A percentile compares a stretch with the other conserved stretches of the same genome.
phyloP scores from a whole-genome alignment of 2,797 vertebrate species.

The Atherinosoma microstoma region DNA sequence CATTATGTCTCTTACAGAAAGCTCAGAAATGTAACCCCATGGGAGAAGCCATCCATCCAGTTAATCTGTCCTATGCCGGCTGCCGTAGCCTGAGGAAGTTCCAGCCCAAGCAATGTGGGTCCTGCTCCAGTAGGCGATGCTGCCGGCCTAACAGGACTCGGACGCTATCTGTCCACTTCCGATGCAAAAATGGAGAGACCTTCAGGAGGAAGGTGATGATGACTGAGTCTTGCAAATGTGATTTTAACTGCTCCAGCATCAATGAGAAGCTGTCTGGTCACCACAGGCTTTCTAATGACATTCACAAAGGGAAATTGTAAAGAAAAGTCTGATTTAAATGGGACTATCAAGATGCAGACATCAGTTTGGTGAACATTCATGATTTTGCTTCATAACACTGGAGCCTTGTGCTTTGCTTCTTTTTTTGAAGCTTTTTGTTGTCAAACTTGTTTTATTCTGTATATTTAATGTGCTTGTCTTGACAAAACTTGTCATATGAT shows the following conservation, averaged over 20 bases:
- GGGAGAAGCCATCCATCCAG: slow-evolving; percentile 77
- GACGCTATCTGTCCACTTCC: slow-evolving; percentile 87
- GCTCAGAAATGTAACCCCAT: slow-evolving; percentile 87
- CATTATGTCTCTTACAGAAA: slow-evolving; percentile 78
- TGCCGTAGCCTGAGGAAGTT: slow-evolving; percentile 89
- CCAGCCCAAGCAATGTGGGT: slow-evolving; percentile 88
- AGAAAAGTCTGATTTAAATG: not conserved
- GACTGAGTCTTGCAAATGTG: slow-evolving; percentile 90
- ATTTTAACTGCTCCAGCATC: slow-evolving; percentile 79
- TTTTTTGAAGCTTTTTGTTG: slow-evolving; percentile 86
- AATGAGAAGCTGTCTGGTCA: slow-evolving; percentile 73
- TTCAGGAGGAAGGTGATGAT: slow-evolving; percentile 89
- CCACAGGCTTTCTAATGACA: slow-evolving; percentile 85
- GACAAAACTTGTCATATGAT: slow-evolving; percentile 36
- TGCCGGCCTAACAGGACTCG: slow-evolving; percentile 88
- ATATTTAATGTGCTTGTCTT: slow-evolving; percentile 33
- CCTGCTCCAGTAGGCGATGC: slow-evolving; percentile 88
- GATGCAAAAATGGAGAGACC: slow-evolving; percentile 84
- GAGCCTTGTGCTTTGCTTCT: slow-evolving; percentile 88
- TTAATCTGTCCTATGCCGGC: slow-evolving; percentile 83
- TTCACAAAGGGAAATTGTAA: slow-evolving; percentile 85
- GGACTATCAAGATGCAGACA: slow-evolving; percentile 61
- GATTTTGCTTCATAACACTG: slow-evolving; percentile 89
- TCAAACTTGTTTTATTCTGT: slow-evolving; percentile 11
- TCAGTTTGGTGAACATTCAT: slow-evolving; percentile 32